Conservation (phyloP, 2,113 vertebrate genomes). For the Neopipo cinnamomea region DNA sequence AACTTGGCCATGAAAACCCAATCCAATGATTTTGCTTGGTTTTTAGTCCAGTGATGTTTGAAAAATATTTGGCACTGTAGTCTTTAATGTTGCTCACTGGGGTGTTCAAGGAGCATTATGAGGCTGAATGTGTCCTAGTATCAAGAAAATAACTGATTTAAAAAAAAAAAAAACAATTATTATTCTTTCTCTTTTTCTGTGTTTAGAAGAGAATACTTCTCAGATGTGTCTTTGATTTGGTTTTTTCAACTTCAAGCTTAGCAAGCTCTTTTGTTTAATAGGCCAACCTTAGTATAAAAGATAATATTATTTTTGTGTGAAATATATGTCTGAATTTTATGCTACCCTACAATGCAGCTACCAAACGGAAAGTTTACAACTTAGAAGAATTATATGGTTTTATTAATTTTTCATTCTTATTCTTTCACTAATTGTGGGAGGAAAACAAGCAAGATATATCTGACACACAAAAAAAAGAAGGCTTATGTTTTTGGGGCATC, state of each 20-base stretch:
- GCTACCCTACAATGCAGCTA: background rate
- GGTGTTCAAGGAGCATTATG: background rate
- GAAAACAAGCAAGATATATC: background rate
- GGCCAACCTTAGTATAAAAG: background rate
- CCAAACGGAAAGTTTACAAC: background rate
- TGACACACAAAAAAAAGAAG: background rate
- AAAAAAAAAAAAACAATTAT: too few relatives aligned
- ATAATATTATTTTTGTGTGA: background rate
- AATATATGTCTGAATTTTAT: background rate
- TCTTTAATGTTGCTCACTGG: background rate
- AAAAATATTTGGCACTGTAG: background rate
- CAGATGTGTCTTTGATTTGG: background rate
- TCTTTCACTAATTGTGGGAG: background rate
- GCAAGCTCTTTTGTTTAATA: background rate
- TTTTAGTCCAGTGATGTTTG: background rate
- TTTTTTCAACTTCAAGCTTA: background rate
- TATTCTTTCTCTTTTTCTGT: background rate
- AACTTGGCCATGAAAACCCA: background rate
- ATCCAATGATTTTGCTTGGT: background rate
- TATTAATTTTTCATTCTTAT: background rate
- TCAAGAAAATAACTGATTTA: background rate
- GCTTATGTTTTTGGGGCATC: background rate
- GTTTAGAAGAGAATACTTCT: background rate
- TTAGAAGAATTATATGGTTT: background rate
- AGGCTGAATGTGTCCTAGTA: background rate